Base-by-base conservation (phyloP, 1,140 invertebrate species). In the Solen grandis region DNA sequence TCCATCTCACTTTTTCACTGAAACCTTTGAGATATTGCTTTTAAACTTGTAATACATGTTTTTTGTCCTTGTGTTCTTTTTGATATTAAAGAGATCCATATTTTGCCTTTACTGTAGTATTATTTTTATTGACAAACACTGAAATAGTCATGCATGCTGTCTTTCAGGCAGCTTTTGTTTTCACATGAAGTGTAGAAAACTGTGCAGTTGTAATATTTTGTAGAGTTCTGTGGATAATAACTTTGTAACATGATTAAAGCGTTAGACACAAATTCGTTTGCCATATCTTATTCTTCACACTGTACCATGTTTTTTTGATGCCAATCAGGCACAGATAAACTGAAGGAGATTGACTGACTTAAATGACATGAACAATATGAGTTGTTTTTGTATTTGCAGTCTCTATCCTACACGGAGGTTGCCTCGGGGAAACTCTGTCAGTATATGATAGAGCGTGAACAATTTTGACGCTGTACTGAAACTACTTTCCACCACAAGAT, bases 381-480 rank as follows among this genome's bases (percentile, higher is more conserved):
- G 36, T 29, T 33, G 50, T 13, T 70, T 46, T 66, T 25, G 55
- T n/a, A 31, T 62, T 33, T 62, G 35, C 29, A 46, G 25, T 54
- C 16, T 29, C 27, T 72, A 35, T 57, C 35, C 62, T 35, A 8
- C 25, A 22, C n/a, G 50, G 35, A 50, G 77, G 57, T 35, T 84
- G 81, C 38, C 62, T 83, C 4, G 60, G 57, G 14, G 41, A 60
- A 52, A 77, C 57, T 46, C 60, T 83, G n/a, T 14, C 50, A 0
- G 31, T n/a, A 31, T 70, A 62, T 41, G 31, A 66, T 22, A 2
- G 35, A n/a, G n/a, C n/a, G 31, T 80, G 10, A 31, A 92, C 27
- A 93, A 95, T 66, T 95, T 95, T 86, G 95, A 96, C 92, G 95
- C 94, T 16, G 95, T 95, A 88, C 93, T 96, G 75, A n/a, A 93